These are phyloP conservation scores for Caenorhabditis tropicalis DNA, from an alignment of 1,140 invertebrate genomes.

Conservation along the genomic window DNA sequence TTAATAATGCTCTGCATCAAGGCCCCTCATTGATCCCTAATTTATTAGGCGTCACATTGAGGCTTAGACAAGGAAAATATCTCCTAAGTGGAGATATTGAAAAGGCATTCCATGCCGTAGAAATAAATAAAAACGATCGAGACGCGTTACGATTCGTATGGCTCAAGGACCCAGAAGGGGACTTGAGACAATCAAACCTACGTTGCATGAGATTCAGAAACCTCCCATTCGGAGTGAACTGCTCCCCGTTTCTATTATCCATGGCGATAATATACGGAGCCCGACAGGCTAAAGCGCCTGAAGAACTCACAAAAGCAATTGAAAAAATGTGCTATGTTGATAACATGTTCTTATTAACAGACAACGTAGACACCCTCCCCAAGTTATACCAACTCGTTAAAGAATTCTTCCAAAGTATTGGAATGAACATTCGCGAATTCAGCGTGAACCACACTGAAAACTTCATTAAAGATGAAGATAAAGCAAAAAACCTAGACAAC, in stretches of 20 bases:
- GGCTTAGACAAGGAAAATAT: neutral
- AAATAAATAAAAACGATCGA: neutral
- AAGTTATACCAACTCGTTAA: neutral
- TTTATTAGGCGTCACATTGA: neutral
- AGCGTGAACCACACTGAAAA: neutral
- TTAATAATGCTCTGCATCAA: neutral
- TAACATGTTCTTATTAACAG: neutral
- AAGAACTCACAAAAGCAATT: neutral
- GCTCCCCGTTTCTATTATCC: neutral
- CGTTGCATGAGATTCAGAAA: neutral
- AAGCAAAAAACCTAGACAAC: neutral
- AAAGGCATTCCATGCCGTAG: neutral
- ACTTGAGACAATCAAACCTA: neutral
- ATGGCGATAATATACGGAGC: neutral
- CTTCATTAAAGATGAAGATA: neutral
- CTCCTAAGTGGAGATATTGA: neutral
- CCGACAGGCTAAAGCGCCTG: neutral
- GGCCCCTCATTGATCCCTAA: neutral
- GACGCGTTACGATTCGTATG: neutral
- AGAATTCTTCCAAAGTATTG: neutral
- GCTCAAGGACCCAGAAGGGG: neutral
- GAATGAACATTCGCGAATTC: neutral
- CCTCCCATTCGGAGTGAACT: neutral
- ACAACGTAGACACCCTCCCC: neutral
- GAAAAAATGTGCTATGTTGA: neutral